These are phyloP conservation scores for Entelurus aequoreus DNA, from an alignment of 2,113 vertebrate genomes.

Conservation along the genomic window DNA sequence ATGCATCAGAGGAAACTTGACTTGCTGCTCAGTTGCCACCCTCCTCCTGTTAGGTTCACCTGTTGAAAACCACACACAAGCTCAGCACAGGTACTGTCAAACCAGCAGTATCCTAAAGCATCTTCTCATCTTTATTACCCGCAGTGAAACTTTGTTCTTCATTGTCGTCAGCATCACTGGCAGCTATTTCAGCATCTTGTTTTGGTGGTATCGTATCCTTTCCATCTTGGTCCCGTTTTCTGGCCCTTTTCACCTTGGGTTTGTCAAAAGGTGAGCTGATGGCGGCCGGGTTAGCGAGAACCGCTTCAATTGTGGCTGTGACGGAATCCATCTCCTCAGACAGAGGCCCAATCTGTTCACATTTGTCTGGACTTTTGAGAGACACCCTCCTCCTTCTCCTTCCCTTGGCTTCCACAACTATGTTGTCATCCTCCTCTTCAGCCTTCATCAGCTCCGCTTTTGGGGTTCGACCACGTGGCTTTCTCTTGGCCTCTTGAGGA, in stretches of 20 bases:
- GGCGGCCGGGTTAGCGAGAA: constrained; percentile 41
- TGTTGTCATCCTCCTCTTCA: constrained; percentile 25
- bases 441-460: constrained; percentile 51
- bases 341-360: constrained; percentile 23
- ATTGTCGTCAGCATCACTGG: constrained; percentile 55
- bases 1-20: constrained; percentile 83
- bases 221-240: constrained; percentile 46
- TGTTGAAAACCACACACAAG: constrained; percentile 44
- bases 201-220: constrained; percentile 18
- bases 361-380: constrained; percentile 24
- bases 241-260: constrained; percentile 53
- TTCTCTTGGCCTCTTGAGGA: constrained; percentile 35
- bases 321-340: constrained; percentile 48
- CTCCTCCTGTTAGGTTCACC: constrained; percentile 79
- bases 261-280: constrained; percentile 23
- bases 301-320: constrained; percentile 48
- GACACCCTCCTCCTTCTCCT: constrained; percentile 59
- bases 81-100: not conserved
- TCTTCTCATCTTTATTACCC: constrained; percentile 37
- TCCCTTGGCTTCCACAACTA: constrained; percentile 27
- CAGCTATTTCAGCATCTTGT: constrained; percentile 30
- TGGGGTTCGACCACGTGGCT: constrained; percentile 44
- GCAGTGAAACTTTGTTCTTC: constrained; percentile 58
- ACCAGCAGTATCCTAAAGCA: not conserved
- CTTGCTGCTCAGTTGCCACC: constrained; percentile 88